Evolutionary conservation across 2,113 vertebrate genomes (phyloP), one percentile per base, ranked within the genome.

Genomic region (Noturus placidus): DNA sequence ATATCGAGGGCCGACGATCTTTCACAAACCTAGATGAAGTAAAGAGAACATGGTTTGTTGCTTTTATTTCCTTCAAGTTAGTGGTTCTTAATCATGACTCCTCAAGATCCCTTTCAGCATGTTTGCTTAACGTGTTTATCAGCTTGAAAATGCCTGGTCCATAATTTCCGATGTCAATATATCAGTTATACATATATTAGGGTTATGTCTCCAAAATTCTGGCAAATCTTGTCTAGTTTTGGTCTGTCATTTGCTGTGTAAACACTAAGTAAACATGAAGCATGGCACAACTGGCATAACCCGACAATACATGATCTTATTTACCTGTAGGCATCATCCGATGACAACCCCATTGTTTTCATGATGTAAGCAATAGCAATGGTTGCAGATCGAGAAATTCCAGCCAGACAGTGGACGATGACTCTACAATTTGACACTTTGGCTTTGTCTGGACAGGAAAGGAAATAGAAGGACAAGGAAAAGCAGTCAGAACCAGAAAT

Each of bases 281-380:
- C 38, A 50, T 81, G 78, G 61, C 56, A 13, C 76, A 79, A n/a
- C 50, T 79, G 14, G 15, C 35, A 15, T 10, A 83, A 33, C 17
- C 25, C 19, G 46, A 22, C 25, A 69, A 38, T 30, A 56, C 10
- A 4, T 70, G 8, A 56, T 38, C 56, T 17, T 61, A 50, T 46
- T 82, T 95, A 99, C 98, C 98, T 99, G 96, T 99, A 99, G 92
- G 98, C 98, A 11, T 99, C 98, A 20, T 99, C 98, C 0, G 98
- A 99, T 50, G 97, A 98, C 94, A 99, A 95, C 91, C 97, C 96
- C 98, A 99, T 99, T 91, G 97, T 99, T 96, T 99, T 99, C 98
- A 99, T 99, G 95, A 99, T 98, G 93, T 99, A 99, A 17, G 98
- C 98, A 0, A 99, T 99, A 92, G 98, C 98, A 0, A 99, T 98